These are phyloP conservation scores for Odontophorus gujanensis DNA, from an alignment of 2,113 vertebrate species.

Conservation along the genomic window DNA sequence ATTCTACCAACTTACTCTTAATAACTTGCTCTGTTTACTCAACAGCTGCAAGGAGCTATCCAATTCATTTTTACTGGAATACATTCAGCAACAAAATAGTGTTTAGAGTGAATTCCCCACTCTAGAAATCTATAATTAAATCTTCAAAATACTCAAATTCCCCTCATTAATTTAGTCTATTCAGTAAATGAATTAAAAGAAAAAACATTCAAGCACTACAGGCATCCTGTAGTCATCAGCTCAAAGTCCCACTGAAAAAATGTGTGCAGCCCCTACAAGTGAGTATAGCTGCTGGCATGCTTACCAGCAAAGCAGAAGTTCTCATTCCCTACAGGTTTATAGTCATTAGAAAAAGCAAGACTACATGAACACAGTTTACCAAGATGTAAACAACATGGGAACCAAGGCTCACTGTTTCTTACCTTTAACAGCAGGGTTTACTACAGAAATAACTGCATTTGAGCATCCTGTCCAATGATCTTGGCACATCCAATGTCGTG, in stretches of 20 bases:
- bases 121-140: neutral
- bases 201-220: neutral
- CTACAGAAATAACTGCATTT: neutral
- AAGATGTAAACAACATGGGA: neutral
- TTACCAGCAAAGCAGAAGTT: neutral
- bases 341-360: neutral
- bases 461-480: neutral
- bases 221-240: neutral
- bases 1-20: neutral
- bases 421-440: neutral
- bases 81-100: neutral
- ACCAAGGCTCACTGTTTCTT: neutral
- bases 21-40: neutral
- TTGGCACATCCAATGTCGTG: neutral
- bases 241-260: neutral
- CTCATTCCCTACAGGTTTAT: fast-evolving
- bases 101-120: neutral
- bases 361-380: fast-evolving
- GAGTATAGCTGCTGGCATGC: neutral
- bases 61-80: neutral
- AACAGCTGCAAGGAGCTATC: neutral
- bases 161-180: neutral
- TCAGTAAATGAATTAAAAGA: neutral
- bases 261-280: neutral
- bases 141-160: neutral